Conservation (phyloP, 2,888 invertebrate species). For the Pollenia angustigena region DNA sequence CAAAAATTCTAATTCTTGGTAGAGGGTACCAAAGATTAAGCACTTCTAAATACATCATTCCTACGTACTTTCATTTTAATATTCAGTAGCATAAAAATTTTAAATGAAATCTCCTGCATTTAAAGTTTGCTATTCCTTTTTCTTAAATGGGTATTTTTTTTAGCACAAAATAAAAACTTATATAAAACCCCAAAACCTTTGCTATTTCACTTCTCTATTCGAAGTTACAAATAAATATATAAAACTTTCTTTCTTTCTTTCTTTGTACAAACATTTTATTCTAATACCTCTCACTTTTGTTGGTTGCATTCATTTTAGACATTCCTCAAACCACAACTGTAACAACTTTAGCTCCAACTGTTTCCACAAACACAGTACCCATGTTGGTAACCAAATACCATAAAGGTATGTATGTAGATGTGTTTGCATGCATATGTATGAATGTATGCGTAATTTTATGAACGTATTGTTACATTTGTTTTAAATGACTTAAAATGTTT, state of each 20-base stretch:
- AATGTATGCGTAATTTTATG: neutral
- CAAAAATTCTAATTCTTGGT: no score
- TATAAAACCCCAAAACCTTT: conserved; percentile 14
- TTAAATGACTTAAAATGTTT: neutral
- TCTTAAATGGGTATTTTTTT: no score
- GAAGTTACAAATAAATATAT: conserved; percentile 6
- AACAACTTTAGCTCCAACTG: conserved; percentile 83
- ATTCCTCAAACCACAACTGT: conserved; percentile 84
- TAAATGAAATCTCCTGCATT: no score
- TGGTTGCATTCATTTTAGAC: conserved; percentile 77
- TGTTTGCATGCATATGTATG: neutral
- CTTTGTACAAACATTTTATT: conserved; percentile 7
- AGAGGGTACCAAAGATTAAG: no score
- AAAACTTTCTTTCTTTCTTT: conserved; percentile 8
- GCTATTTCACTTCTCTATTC: neutral
- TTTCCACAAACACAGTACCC: conserved; percentile 82
- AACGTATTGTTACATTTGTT: conserved; percentile 23
- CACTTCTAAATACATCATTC: no score
- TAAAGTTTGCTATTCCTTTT: neutral
- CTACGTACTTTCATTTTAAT: no score
- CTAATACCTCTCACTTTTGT: conserved; percentile 38
- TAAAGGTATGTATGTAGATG: conserved; percentile 80
- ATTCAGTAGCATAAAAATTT: no score
- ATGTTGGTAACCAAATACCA: conserved; percentile 81
- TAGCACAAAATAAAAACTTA: neutral